These are phyloP conservation scores for Microtus oregoni DNA, from an alignment of 2,113 vertebrate species.

Conservation along the genomic window DNA sequence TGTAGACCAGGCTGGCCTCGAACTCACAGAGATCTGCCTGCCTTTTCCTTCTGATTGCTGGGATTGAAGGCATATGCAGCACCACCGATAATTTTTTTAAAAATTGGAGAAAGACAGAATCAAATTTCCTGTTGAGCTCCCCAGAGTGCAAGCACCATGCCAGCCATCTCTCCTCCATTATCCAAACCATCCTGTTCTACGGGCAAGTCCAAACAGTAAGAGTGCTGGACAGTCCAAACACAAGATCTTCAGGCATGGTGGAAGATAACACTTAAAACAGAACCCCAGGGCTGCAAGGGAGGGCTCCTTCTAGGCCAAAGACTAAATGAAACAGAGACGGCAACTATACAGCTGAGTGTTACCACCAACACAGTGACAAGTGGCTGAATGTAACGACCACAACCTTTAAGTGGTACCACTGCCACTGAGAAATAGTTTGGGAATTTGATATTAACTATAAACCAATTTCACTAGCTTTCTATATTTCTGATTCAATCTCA, in stretches of 20 bases:
- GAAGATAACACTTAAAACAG: background rate
- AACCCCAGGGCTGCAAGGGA: background rate
- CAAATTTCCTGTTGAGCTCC: constrained; percentile 47
- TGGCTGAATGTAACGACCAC: background rate
- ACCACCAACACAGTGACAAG: background rate
- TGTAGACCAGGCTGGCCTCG: no score
- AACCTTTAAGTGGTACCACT: background rate
- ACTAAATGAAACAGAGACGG: background rate
- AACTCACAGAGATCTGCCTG: no score
- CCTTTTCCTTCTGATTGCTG: no score
- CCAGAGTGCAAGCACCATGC: background rate
- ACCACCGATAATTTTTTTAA: background rate
- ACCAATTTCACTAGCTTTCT: background rate
- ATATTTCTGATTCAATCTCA: background rate
- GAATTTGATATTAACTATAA: background rate
- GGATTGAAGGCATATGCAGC: no score
- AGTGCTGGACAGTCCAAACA: background rate
- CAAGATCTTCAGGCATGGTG: background rate
- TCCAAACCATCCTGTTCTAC: background rate
- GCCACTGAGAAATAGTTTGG: background rate
- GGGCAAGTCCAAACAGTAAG: constrained; percentile 28
- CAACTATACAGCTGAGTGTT: background rate
- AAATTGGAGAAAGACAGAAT: background rate
- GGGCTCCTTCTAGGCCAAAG: background rate
- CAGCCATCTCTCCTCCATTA: background rate